Evolutionary conservation across 2,113 vertebrate species (phyloP).

Genomic region (Gavialis gangeticus): DNA sequence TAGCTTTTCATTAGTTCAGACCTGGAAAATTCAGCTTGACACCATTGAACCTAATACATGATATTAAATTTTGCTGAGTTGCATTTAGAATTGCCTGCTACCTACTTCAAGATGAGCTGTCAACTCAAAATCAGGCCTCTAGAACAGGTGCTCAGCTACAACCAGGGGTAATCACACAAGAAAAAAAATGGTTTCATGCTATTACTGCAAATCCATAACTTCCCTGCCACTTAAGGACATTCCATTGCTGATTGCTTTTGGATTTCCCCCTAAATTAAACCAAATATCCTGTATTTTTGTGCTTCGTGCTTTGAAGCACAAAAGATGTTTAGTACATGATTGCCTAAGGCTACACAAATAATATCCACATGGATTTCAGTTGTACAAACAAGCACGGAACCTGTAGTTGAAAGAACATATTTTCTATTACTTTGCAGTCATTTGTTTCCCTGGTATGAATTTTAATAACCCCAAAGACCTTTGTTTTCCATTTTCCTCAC

Average conservation of each 20-base stretch:
- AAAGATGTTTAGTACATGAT: neutral
- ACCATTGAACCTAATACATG: neutral
- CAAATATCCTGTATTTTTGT: neutral
- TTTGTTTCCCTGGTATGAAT: conserved; percentile 23
- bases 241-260: neutral
- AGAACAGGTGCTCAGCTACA: neutral
- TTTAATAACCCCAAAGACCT: conserved; percentile 7
- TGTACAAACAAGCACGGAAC: neutral
- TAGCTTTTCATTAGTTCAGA: neutral
- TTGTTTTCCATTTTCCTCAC: neutral
- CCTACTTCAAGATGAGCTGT: neutral
- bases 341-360: conserved; percentile 1
- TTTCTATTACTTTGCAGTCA: conserved; percentile 10
- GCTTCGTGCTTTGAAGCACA: neutral
- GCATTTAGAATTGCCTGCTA: neutral
- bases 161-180: neutral
- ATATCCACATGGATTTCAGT: neutral
- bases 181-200: neutral
- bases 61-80: neutral
- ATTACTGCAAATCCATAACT: neutral
- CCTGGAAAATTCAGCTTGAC: neutral
- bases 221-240: neutral
- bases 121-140: neutral
- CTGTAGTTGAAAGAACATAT: neutral
- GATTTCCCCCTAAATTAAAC: neutral